Percentiles rank a stretch among this genome's conserved stretches.
Evolutionary conservation across 2,113 vertebrate genomes (phyloP).

Genomic region (Leptocoma aspasia): DNA sequence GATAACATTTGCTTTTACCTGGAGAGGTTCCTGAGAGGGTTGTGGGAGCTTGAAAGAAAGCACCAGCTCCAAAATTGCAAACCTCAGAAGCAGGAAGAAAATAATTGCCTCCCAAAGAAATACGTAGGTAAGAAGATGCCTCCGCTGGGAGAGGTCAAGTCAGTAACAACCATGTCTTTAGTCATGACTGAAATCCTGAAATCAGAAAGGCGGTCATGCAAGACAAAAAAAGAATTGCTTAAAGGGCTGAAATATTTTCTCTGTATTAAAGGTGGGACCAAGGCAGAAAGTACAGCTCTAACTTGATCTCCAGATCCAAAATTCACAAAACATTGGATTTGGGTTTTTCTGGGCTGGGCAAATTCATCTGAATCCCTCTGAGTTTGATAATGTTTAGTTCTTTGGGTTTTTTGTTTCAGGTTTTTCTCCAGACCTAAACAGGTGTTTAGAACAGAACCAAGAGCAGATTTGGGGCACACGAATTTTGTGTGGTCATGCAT

Average conservation of each 20-base stretch:
- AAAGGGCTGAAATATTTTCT: background rate
- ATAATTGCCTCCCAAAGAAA: conserved; percentile 58
- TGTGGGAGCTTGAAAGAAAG: conserved; percentile 45
- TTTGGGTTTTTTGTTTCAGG: background rate
- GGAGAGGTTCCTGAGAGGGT: conserved; percentile 17
- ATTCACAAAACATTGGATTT: background rate
- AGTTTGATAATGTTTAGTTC: background rate
- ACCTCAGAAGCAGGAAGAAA: conserved; percentile 50
- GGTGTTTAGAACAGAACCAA: background rate
- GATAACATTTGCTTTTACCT: conserved; percentile 54
- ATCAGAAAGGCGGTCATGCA: conserved; percentile 17
- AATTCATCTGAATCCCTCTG: background rate
- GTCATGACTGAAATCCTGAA: conserved; percentile 29
- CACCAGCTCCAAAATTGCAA: conserved; percentile 34
- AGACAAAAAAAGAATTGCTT: background rate
- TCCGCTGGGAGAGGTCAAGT: conserved; percentile 39
- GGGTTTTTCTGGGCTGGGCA: background rate
- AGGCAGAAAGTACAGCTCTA: background rate
- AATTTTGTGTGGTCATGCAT: background rate
- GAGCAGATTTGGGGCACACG: background rate
- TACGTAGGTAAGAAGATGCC: conserved; percentile 10
- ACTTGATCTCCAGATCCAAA: background rate
- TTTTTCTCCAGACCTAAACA: background rate
- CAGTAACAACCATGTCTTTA: conserved; percentile 27
- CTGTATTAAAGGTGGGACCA: background rate